phyloP scores from a whole-genome alignment of 1,140 invertebrate species.

The Epicauta chinensis region DNA sequence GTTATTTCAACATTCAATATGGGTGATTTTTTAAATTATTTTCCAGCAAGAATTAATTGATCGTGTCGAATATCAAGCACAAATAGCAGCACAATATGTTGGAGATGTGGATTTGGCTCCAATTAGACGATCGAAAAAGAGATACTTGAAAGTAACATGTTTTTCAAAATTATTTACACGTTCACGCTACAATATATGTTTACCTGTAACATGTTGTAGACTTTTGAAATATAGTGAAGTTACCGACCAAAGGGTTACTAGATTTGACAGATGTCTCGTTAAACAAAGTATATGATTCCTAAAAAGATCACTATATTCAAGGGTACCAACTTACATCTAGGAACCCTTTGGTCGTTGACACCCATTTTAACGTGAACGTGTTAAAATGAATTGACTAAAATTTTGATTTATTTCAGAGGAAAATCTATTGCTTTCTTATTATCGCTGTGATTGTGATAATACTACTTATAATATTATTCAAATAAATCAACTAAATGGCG shows the following conservation, averaged over 20 bases:
- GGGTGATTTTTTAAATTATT: conserved; percentile 45
- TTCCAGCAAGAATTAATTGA: conserved; percentile 67
- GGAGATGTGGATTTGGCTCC: conserved; percentile 61
- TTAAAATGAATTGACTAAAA: background rate
- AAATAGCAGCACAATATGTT: conserved; percentile 59
- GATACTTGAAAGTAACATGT: conserved; percentile 29
- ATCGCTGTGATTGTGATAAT: background rate
- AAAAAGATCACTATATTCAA: too few relatives aligned
- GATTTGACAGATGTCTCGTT: too few relatives aligned
- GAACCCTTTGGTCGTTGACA: too few relatives aligned
- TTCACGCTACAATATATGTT: too few relatives aligned
- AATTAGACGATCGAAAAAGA: conserved; percentile 48
- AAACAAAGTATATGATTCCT: too few relatives aligned
- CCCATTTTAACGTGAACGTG: too few relatives aligned
- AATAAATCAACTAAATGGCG: too few relatives aligned
- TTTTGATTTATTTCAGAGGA: background rate
- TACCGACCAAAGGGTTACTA: too few relatives aligned
- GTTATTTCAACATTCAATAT: conserved; percentile 28
- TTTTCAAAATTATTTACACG: too few relatives aligned
- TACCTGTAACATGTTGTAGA: too few relatives aligned
- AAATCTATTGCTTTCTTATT: background rate
- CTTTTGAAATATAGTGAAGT: too few relatives aligned
- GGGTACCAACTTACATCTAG: too few relatives aligned
- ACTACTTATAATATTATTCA: background rate
- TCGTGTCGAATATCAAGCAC: conserved; percentile 65